A percentile compares a stretch with the other conserved stretches of the same genome.
phyloP scores from a whole-genome alignment of 2,888 invertebrate species.

The Pinctada fucata region DNA sequence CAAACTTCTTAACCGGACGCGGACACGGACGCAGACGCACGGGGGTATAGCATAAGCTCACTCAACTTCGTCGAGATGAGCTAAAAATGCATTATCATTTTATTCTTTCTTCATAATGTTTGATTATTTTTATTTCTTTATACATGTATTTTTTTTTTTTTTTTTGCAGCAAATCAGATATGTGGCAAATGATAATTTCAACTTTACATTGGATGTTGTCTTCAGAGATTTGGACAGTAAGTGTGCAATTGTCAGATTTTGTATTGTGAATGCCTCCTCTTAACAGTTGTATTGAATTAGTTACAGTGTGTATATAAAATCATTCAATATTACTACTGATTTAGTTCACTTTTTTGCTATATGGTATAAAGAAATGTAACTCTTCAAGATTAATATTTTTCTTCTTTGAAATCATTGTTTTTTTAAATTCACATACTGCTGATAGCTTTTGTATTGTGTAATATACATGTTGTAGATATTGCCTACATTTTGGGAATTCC shows the following conservation, averaged over 20 bases:
- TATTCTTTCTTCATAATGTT: too few species aligned
- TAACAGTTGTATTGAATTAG: too few species aligned
- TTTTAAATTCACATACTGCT: neutral
- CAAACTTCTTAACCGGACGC: too few species aligned
- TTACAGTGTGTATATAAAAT: too few species aligned
- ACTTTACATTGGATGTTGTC: slow-evolving; percentile 50
- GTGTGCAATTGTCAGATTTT: slow-evolving; percentile 9
- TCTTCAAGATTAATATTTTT: neutral
- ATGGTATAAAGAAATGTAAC: neutral
- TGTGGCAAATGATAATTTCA: slow-evolving; percentile 47
- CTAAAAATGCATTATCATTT: too few species aligned
- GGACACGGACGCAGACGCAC: too few species aligned
- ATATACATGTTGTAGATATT: slow-evolving; percentile 44
- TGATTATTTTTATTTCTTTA: too few species aligned
- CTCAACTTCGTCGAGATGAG: too few species aligned
- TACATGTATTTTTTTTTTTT: slow-evolving; percentile 1
- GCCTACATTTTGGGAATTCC: slow-evolving; percentile 52
- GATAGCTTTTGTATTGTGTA: neutral
- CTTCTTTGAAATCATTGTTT: neutral
- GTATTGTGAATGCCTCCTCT: too few species aligned
- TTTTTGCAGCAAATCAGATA: slow-evolving; percentile 54
- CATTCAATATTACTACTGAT: too few species aligned
- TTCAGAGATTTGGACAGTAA: slow-evolving; percentile 55
- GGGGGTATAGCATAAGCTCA: too few species aligned
- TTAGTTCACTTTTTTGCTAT: neutral